Conservation (phyloP, 2,797 vertebrate species). For the Halcyon leucocephala region DNA sequence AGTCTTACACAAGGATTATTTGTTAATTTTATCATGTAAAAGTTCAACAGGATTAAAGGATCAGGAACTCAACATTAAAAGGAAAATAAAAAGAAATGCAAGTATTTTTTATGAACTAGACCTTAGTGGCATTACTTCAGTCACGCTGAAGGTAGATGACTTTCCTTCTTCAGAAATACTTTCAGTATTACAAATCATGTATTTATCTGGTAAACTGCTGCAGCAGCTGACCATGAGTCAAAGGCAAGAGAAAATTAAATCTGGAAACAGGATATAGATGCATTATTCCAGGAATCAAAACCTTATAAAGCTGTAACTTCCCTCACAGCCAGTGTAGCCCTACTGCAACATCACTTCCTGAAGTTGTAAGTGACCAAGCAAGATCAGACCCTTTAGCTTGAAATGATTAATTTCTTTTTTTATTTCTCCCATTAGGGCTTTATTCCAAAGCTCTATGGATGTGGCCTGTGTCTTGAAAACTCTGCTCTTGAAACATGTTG, state of each 20-base stretch:
- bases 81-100: constrained; percentile 36
- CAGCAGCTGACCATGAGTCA: background rate
- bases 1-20: constrained; percentile 20
- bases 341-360: background rate
- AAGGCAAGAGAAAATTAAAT: constrained; percentile 29
- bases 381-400: background rate
- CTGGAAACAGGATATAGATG: background rate
- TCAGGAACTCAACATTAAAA: constrained; percentile 45
- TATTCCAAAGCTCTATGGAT: background rate
- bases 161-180: constrained; percentile 14
- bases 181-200: background rate
- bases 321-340: background rate
- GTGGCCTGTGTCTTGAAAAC: background rate
- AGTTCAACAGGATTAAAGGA: constrained; percentile 62
- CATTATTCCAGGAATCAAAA: background rate
- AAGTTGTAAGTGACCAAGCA: background rate
- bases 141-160: background rate
- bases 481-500: background rate
- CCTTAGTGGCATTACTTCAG: background rate
- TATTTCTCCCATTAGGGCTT: background rate
- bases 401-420: background rate
- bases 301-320: background rate
- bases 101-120: background rate
- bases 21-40: constrained; percentile 37
- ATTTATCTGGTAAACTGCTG: constrained; percentile 33